Conservation (phyloP, 2,888 invertebrate species). For the Ormyrus nitidulus region DNA sequence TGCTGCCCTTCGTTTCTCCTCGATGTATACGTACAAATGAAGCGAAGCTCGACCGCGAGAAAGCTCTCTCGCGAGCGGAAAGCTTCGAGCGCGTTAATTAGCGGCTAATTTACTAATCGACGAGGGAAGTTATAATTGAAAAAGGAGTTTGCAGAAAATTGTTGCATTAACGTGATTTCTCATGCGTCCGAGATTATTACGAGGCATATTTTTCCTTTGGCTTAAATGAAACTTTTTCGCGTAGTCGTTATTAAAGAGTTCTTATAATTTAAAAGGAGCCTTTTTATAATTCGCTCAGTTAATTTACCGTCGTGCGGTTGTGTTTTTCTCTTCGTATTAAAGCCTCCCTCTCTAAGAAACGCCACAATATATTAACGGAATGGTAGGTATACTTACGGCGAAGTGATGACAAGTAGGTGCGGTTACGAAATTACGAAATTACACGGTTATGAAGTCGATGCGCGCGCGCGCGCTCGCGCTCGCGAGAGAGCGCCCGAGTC, state of each 20-base stretch:
- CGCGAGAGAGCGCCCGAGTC: neutral
- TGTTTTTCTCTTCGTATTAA: conserved; percentile 21
- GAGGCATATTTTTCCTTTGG: conserved; percentile 4
- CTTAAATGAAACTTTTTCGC: conserved; percentile 30
- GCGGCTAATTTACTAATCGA: neutral
- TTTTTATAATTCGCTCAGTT: conserved; percentile 41
- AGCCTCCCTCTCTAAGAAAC: conserved; percentile 21
- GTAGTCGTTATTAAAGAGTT: conserved; percentile 31
- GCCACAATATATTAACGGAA: conserved; percentile 53
- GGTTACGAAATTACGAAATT: conserved; percentile 57
- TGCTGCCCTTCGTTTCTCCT: neutral
- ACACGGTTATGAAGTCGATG: conserved; percentile 55
- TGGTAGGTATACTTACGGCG: conserved; percentile 50
- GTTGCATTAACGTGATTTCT: conserved; percentile 16
- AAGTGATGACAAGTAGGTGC: conserved; percentile 56
- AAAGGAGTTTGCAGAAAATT: conserved; percentile 6
- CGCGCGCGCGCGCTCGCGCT: conserved; percentile 22
- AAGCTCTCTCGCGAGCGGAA: too few relatives aligned
- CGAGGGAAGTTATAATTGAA: conserved; percentile 14
- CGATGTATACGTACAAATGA: neutral
- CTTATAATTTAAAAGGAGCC: conserved; percentile 40
- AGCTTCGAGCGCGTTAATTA: too few relatives aligned
- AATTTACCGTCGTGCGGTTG: conserved; percentile 43
- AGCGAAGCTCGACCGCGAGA: neutral
- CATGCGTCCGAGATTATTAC: neutral